Base-by-base conservation (phyloP, 2,113 vertebrate genomes). In the Myodes glareolus region DNA sequence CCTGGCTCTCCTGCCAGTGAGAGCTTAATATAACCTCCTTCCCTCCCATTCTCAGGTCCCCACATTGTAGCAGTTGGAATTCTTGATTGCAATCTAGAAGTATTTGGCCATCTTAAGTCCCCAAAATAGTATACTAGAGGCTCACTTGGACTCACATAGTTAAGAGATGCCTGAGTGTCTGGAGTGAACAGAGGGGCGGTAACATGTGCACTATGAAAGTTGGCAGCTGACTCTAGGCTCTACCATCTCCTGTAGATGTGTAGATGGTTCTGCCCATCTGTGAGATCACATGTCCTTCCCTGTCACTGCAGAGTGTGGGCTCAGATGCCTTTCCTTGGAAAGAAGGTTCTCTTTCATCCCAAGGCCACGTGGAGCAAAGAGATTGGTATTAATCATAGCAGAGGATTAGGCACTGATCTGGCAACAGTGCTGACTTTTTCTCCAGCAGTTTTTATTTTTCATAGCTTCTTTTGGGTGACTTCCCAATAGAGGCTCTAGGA, bases 1-100 rank as follows among this genome's bases (percentile, higher is more conserved):
- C 96, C 95, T 90, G 96, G 97, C 61, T 95, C 75, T 81, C 45
- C 82, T 97, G 94, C 90, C 86, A 95, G 90, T 50, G 92, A 94
- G 97, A 88, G 95, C 96, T 96, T 97, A 89, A 87, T 63, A 55
- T 1, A 7, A 8, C 4, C 65, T 80, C 19, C 72, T 9, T 7
- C 11, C 5, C 81, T 82, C 5, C 36, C 39, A 67, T 82, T 91
- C 85, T 45, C 7, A 78, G 92, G 8, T 55, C 36, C 42, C n/a
- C 63, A 12, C 0, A 5, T 9, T 29, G 7, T 27, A n/a, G n/a
- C 39, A 45, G 39, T 84, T 72, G 67, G 17, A 12, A 14, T 87
- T 90, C 23, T 92, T 87, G 27, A 58, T 33, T 90, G 5, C 68
- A 95, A 36, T 29, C 12, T 84, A 23, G 75, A 86, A 65, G 23